Conservation (phyloP, 2,113 vertebrate species). For the Cervus canadensis region DNA sequence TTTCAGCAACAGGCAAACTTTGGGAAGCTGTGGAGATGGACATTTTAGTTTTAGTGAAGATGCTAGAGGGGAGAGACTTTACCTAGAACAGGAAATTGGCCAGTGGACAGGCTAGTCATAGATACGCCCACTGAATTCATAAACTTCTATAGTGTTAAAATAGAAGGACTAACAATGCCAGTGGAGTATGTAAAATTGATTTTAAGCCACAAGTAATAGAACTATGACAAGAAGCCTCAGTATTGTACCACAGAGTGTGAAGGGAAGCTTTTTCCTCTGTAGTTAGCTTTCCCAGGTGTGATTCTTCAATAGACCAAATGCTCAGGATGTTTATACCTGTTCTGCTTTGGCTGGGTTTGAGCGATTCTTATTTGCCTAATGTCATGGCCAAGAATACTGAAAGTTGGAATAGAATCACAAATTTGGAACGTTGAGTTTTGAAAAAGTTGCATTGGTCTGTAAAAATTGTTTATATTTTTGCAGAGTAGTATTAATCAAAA, state of each 20-base stretch:
- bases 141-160: background rate
- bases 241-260: conserved; percentile 27
- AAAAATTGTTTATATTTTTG: conserved; percentile 72
- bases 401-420: background rate
- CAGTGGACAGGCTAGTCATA: conserved; percentile 47
- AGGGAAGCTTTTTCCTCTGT: background rate
- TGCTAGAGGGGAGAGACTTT: background rate
- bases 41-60: conserved; percentile 21
- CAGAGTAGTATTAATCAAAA: conserved; percentile 59
- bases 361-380: conserved; percentile 20
- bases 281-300: background rate
- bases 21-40: background rate
- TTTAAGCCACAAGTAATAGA: conserved; percentile 19
- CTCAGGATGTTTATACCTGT: conserved; percentile 19
- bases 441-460: conserved; percentile 65
- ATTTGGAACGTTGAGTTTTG: conserved; percentile 31
- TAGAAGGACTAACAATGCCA: conserved; percentile 37
- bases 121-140: background rate
- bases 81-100: background rate
- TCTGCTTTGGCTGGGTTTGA: background rate
- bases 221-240: conserved; percentile 37
- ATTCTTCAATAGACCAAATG: background rate
- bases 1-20: conserved; percentile 1
- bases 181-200: background rate
- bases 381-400: conserved; percentile 38